Evolutionary conservation across 2,888 invertebrate genomes (phyloP).

Genomic region (Orthosia cruda): DNA sequence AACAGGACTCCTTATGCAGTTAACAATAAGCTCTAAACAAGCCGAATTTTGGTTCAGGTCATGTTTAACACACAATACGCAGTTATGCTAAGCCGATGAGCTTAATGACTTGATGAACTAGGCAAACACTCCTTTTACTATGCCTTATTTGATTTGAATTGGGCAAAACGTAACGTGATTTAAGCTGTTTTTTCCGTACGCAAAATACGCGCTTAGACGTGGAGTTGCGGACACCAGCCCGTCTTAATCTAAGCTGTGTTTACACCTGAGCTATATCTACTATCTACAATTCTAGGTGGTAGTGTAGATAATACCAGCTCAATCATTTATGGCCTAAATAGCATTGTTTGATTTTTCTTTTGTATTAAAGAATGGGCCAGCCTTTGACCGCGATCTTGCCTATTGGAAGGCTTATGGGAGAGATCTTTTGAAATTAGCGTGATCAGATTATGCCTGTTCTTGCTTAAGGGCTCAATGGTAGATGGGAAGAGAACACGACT

Average conservation of each 20-base stretch:
- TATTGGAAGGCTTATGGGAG: neutral
- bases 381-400: neutral
- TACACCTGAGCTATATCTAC: constrained; percentile 13
- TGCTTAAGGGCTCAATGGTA: neutral
- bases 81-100: constrained; percentile 58
- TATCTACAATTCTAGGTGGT: neutral
- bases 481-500: neutral
- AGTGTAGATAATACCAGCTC: neutral
- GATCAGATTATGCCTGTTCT: neutral
- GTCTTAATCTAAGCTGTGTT: too few species aligned
- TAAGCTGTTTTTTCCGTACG: constrained; percentile 10
- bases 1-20: constrained; percentile 26
- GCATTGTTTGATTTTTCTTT: neutral
- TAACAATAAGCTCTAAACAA: constrained; percentile 59
- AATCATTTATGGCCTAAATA: too few species aligned
- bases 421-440: neutral
- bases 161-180: constrained; percentile 11
- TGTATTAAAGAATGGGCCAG: neutral
- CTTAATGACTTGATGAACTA: constrained; percentile 46
- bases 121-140: constrained; percentile 47
- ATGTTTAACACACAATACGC: constrained; percentile 65
- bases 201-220: too few species aligned
- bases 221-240: too few species aligned
- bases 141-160: constrained; percentile 26
- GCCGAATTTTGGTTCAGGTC: constrained; percentile 49